A percentile compares a stretch with the other conserved stretches of the same genome.
Conservation (phyloP, 2,797 vertebrate genomes). For the Diglossa cyanea region DNA sequence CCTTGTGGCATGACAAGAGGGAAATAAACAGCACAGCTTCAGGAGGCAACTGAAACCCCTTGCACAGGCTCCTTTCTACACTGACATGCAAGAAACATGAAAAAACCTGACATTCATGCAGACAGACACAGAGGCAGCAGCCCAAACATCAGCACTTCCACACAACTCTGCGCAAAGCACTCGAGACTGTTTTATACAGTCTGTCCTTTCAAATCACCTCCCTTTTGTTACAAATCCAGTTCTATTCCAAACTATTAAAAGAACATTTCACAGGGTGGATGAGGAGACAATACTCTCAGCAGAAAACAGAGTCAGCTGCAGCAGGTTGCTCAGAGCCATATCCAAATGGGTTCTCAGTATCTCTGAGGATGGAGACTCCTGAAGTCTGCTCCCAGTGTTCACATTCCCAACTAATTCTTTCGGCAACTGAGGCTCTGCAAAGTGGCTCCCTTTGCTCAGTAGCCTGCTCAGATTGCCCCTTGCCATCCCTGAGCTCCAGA, state of each 20-base stretch:
- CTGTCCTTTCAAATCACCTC: background rate
- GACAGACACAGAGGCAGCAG: background rate
- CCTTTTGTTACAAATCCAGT: background rate
- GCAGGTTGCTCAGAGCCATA: background rate
- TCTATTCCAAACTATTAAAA: background rate
- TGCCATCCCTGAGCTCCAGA: background rate
- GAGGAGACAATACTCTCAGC: background rate
- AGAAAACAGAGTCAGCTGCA: background rate
- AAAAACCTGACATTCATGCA: background rate
- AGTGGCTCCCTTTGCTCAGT: background rate
- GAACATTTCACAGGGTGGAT: background rate
- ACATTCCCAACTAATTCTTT: background rate
- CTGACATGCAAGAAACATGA: background rate
- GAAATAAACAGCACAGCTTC: background rate
- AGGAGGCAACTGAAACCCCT: background rate
- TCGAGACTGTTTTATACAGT: fast-evolving
- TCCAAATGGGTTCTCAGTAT: background rate
- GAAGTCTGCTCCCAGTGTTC: background rate
- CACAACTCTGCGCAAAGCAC: background rate
- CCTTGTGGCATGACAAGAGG: background rate
- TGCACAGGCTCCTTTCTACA: background rate
- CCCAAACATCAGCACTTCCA: background rate
- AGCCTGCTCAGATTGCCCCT: background rate
- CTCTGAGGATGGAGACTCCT: background rate
- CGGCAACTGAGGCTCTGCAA: background rate